Percentiles rank a stretch among this genome's conserved stretches.
Evolutionary conservation across 2,888 invertebrate species (phyloP).

Genomic region (Oligia fasciuncula): DNA sequence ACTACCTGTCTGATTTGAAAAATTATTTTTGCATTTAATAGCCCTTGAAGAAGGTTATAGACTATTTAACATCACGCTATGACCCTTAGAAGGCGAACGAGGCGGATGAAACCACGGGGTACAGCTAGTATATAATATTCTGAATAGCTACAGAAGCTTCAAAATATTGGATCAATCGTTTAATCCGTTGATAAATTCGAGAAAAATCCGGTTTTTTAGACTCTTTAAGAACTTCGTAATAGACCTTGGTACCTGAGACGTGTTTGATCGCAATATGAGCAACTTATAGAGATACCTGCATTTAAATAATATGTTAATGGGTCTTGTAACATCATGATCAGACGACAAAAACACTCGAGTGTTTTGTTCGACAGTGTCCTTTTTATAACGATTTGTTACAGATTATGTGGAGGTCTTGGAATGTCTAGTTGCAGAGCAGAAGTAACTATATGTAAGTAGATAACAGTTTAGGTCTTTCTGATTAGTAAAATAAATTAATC

Average conservation of each 20-base stretch:
- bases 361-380: conserved; percentile 10
- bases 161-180: conserved; percentile 14
- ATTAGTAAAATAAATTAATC: not conserved
- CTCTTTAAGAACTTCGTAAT: conserved; percentile 4
- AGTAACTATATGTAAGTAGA: not conserved
- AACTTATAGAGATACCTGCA: conserved; percentile 15
- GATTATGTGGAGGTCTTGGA: not conserved
- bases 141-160: too few relatives aligned
- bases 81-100: not conserved
- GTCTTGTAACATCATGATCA: conserved; percentile 18
- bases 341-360: conserved; percentile 7
- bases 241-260: conserved; percentile 38
- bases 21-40: not conserved
- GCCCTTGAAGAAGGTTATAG: not conserved
- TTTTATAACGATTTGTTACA: conserved; percentile 10
- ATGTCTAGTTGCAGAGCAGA: not conserved
- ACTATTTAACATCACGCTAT: not conserved
- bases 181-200: conserved; percentile 8
- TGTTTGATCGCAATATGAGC: conserved; percentile 15
- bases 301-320: conserved; percentile 40
- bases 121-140: not conserved
- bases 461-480: not conserved
- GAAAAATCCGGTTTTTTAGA: conserved; percentile 4
- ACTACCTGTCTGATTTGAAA: not conserved
- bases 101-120: not conserved